Percentiles rank a stretch among this genome's conserved stretches.
Conservation (phyloP, 2,113 vertebrate species). For the Motacilla tschutschensis region DNA sequence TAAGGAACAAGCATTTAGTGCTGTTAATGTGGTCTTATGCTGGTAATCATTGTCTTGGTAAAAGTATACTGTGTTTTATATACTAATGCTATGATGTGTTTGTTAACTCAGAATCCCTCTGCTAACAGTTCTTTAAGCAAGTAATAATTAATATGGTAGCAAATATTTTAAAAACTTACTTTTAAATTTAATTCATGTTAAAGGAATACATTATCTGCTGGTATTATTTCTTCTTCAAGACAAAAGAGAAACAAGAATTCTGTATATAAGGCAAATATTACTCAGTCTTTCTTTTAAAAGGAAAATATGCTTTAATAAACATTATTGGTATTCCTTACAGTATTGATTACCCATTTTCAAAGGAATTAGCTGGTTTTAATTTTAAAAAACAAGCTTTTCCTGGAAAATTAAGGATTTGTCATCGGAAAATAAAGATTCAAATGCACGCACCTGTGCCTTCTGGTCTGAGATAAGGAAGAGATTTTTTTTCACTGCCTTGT, state of each 20-base stretch:
- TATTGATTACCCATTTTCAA: background rate
- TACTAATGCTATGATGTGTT: conserved; percentile 68
- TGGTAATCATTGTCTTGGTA: conserved; percentile 70
- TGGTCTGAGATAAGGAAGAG: background rate
- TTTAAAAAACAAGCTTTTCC: background rate
- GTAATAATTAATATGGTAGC: conserved; percentile 63
- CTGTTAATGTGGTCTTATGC: conserved; percentile 53
- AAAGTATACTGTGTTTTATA: conserved; percentile 70
- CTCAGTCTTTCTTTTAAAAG: background rate
- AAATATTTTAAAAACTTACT: conserved; percentile 66
- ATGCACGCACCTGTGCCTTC: background rate
- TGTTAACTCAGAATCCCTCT: conserved; percentile 74
- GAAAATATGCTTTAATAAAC: background rate
- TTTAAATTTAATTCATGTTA: conserved; percentile 61
- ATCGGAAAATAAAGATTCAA: background rate
- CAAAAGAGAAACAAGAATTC: background rate
- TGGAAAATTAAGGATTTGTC: background rate
- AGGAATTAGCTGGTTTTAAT: conserved; percentile 13
- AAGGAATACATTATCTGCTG: background rate
- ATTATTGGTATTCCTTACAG: background rate
- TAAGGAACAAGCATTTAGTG: conserved; percentile 18
- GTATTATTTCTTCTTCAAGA: background rate
- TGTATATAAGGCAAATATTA: background rate
- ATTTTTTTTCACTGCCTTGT: background rate
- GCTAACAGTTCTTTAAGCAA: conserved; percentile 64